phyloP scores from a whole-genome alignment of 2,113 vertebrate species.

The Callospermophilus lateralis region DNA sequence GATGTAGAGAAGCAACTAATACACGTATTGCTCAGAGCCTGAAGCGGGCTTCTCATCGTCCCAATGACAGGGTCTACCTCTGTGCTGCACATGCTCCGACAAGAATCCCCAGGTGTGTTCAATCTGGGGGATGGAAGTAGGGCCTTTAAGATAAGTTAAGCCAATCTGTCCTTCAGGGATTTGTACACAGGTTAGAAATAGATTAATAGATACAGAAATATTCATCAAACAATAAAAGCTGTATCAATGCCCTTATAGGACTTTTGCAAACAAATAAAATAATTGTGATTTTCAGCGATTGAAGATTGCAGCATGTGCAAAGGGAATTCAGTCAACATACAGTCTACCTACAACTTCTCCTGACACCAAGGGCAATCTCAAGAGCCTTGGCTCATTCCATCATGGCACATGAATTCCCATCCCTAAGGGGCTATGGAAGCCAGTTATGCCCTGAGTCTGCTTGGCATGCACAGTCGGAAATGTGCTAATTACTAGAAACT shows the following conservation, averaged over 20 bases:
- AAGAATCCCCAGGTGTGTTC: neutral
- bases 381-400: neutral
- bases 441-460: neutral
- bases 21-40: accelerated
- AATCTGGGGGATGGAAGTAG: too few species aligned
- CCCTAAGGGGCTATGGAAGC: neutral
- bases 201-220: neutral
- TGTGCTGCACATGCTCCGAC: accelerated
- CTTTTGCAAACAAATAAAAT: neutral
- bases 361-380: neutral
- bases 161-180: neutral
- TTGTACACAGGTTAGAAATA: neutral
- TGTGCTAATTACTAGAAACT: neutral
- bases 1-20: neutral
- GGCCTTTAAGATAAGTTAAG: neutral
- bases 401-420: neutral
- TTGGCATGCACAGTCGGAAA: too few species aligned
- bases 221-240: neutral
- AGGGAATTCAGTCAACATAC: neutral
- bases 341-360: neutral
- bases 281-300: neutral
- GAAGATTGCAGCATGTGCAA: neutral
- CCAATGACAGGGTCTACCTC: too few species aligned
- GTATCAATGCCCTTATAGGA: accelerated
- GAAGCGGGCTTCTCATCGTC: accelerated